Percentiles rank a stretch among this genome's conserved stretches.
These are phyloP conservation scores for Onychomys torridus DNA, from an alignment of 2,797 vertebrate species.

Conservation along the genomic window DNA sequence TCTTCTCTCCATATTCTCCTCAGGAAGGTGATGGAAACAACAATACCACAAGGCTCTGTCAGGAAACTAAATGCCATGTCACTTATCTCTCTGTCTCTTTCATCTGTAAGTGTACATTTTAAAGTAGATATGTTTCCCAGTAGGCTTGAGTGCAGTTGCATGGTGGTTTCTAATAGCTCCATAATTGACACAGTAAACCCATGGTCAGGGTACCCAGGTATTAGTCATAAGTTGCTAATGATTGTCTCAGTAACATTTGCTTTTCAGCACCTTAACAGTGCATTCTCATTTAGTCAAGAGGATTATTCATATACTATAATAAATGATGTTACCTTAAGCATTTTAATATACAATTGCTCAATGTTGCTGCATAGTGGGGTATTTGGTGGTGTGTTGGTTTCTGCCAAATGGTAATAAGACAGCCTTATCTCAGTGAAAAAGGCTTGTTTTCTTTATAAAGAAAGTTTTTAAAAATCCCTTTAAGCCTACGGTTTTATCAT, in stretches of 20 bases:
- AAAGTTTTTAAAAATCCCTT: not conserved
- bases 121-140: conserved; percentile 29
- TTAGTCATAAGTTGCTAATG: conserved; percentile 48
- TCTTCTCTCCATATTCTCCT: not conserved
- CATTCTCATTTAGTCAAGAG: conserved; percentile 37
- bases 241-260: conserved; percentile 56
- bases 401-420: conserved; percentile 43
- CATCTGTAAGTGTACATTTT: conserved; percentile 3
- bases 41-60: not conserved
- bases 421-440: conserved; percentile 38
- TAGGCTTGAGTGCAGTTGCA: not conserved
- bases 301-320: conserved; percentile 4
- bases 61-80: conserved; percentile 1
- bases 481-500: not conserved
- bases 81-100: not conserved
- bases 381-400: conserved; percentile 58
- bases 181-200: not conserved
- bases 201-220: not conserved
- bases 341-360: conserved; percentile 31
- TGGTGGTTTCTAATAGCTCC: conserved; percentile 11
- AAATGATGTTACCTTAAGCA: conserved; percentile 56
- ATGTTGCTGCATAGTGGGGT: conserved; percentile 44
- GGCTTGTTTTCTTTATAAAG: not conserved
- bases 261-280: conserved; percentile 33
- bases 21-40: not conserved